Evolutionary conservation across 2,888 invertebrate species (phyloP), one percentile per base, ranked within the genome.

Genomic region (Ormia ochracea): DNA sequence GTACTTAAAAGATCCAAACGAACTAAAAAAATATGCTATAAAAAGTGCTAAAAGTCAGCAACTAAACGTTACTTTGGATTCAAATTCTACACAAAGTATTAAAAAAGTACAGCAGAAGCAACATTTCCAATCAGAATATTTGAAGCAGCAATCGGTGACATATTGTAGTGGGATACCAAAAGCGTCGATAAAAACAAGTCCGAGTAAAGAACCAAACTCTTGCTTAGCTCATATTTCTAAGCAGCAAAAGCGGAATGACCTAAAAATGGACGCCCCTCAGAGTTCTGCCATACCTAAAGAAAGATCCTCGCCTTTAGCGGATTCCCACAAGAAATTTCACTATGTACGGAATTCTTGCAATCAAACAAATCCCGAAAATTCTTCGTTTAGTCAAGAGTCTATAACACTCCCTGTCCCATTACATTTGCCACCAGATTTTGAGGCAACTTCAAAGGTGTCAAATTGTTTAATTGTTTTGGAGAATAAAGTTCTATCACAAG

Each of bases 401-500:
- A 73, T 82, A 73, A 10, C 21, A 17, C 2, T 36, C 9, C 23
- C 4, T 4, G 14, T 45, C 4, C 45, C 31, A 52, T 19, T 31
- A 31, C 59, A 41, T 17, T 21, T 31, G 23, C 3, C 17, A 26
- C 14, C 23, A 19, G 23, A 7, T 6, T 2, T 33, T 2, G 3
- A 54, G 7, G 17, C 74, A 17, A 17, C 41, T 5, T 41, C 41
- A 6, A 6, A 14, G n/a, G 10, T 17, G 17, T 1, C 41, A 73
- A 28, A 84, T 81, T 81, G 59, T 6, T 76, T 88, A 1, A 85
- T 86, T 82, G 88, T 89, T 23, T 80, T 89, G 61, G 89, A 89
- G 41, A 86, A 88, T 43, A 89, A 88, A 78, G 85, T 89, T 1
- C 72, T 89, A 14, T 83, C 87, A 0, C 86, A 86, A 6, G 82